phyloP scores from a whole-genome alignment of 2,888 invertebrate genomes.

The Polyommatus iphigenia region DNA sequence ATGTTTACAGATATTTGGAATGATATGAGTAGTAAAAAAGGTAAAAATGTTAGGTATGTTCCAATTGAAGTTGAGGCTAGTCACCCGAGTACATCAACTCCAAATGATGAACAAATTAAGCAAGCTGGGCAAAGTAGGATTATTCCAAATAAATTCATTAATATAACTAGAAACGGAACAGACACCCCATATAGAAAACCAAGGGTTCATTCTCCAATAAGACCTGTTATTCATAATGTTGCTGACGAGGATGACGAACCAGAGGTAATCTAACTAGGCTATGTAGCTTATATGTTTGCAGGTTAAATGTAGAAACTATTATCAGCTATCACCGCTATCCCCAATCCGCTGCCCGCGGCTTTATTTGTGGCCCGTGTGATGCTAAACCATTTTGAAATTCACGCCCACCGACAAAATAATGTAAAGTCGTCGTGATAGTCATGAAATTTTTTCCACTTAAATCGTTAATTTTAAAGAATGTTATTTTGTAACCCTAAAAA shows the following conservation, averaged over 20 bases:
- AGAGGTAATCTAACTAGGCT: conserved; percentile 48
- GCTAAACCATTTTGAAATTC: too few species aligned
- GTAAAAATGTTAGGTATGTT: conserved; percentile 63
- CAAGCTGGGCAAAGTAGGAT: conserved; percentile 47
- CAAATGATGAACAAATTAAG: conserved; percentile 51
- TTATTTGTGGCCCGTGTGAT: too few species aligned
- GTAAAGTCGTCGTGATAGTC: too few species aligned
- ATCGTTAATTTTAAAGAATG: too few species aligned
- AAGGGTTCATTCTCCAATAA: conserved; percentile 58
- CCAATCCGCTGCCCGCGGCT: too few species aligned
- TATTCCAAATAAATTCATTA: conserved; percentile 58
- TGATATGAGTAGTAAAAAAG: conserved; percentile 46
- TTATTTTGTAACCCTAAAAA: too few species aligned
- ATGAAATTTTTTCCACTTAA: too few species aligned
- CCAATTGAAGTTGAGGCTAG: conserved; percentile 66
- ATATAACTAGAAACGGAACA: conserved; percentile 53
- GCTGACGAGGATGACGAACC: conserved; percentile 62
- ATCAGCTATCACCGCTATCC: too few species aligned
- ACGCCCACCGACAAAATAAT: too few species aligned
- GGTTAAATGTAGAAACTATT: not conserved
- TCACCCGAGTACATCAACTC: conserved; percentile 73
- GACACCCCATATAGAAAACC: conserved; percentile 56
- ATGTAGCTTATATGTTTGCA: too few species aligned
- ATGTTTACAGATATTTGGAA: conserved; percentile 40
- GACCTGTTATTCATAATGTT: conserved; percentile 56